Evolutionary conservation across 2,888 invertebrate species (phyloP).

Genomic region (Mythimna ferrago): DNA sequence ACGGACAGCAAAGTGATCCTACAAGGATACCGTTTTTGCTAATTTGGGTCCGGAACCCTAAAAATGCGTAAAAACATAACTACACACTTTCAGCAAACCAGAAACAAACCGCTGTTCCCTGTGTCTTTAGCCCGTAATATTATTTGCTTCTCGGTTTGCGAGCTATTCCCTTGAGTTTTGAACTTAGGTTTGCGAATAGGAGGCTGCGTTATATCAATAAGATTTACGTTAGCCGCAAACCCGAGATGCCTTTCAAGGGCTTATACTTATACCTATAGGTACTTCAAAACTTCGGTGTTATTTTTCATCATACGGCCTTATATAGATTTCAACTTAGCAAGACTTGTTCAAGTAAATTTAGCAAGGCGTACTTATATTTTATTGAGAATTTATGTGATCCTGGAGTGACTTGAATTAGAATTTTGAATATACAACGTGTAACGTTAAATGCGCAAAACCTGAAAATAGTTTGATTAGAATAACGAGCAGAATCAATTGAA

Average conservation of each 20-base stretch:
- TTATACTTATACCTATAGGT: constrained; percentile 28
- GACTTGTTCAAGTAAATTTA: neutral
- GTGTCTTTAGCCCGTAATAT: constrained; percentile 30
- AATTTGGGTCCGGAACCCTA: too few relatives aligned
- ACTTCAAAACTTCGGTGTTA: constrained; percentile 39
- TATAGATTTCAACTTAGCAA: constrained; percentile 11
- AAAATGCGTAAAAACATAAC: neutral
- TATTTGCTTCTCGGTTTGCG: constrained; percentile 56
- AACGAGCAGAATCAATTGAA: too few relatives aligned
- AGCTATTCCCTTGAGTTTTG: constrained; percentile 63
- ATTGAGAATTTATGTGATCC: too few relatives aligned
- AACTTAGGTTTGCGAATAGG: constrained; percentile 56
- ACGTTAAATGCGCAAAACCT: too few relatives aligned
- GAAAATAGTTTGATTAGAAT: too few relatives aligned
- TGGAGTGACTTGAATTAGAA: too few relatives aligned
- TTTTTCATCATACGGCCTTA: constrained; percentile 27
- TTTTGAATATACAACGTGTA: too few relatives aligned
- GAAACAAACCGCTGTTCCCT: constrained; percentile 28
- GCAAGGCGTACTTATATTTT: neutral
- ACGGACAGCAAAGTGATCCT: too few relatives aligned
- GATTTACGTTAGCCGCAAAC: constrained; percentile 60
- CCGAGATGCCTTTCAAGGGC: constrained; percentile 32
- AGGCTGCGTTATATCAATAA: constrained; percentile 60
- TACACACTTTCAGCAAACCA: neutral
- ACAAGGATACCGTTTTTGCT: too few relatives aligned